Base-by-base conservation (phyloP, 2,113 vertebrate genomes). In the Leucoraja erinaceus region DNA sequence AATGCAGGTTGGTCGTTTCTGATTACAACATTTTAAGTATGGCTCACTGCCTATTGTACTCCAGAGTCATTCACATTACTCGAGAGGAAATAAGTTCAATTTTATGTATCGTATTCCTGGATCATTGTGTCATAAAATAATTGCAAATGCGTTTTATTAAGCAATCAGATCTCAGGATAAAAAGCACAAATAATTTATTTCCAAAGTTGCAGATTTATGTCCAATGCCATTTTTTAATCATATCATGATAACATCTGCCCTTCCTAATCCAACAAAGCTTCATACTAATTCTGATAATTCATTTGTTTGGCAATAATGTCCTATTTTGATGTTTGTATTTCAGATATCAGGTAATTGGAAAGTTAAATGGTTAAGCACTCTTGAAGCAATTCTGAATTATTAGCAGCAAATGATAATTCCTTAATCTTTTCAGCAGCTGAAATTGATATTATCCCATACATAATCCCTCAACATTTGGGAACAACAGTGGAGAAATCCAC, bases 31-130 rank as follows among this genome's bases (percentile, higher is more conserved):
- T 66, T 88, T 88, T 63, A 63, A 88, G 59, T 88, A 66, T n/a
- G n/a, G 83, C 83, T 33, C 59, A 18, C n/a, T 88, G 83, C 83
- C 83, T 88, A 33, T 88, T 88, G 28, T 88, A 88, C 59, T 88
- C 59, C 10, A 77, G 75, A 77, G 75, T 77, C n/a, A 88, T 63
- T 88, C 61, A 88, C 12, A 8, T 31, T 88, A 63, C 83, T 63
- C 83, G 63, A 63, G 83, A 63, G 59, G 83, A n/a, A 88, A n/a
- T 63, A 88, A 66, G 59, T 63, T 63, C 83, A 88, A 86, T 88
- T 63, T 88, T 63, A 88, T 20, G 59, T 88, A 63, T 86, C 61
- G 6, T 63, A 86, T 86, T 86, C 63, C 83, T 31, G 61, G 83
- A 59, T 88, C 59, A 88, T 63, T 88, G 63, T 88, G 28, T 88